Evolutionary conservation across 92 coral and sea anemone species (phyloP).

Genomic region (Palythoa grandis): DNA sequence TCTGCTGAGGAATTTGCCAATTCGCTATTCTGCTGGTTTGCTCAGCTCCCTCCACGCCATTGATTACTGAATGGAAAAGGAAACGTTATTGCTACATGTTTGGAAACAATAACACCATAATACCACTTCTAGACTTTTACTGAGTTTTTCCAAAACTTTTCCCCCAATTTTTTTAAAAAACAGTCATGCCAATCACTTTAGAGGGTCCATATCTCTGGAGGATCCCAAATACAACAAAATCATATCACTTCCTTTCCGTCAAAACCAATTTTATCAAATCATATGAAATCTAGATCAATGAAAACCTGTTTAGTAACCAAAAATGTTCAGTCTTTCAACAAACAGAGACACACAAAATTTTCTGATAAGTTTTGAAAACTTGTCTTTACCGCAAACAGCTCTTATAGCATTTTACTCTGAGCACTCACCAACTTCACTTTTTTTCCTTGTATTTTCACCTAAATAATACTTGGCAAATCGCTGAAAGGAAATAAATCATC

Average conservation of each 20-base stretch:
- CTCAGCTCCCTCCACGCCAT: constrained; percentile 45
- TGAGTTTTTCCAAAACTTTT: too few species aligned
- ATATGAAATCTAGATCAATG: background rate
- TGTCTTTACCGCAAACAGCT: too few species aligned
- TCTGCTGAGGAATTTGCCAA: constrained; percentile 71
- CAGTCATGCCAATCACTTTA: too few species aligned
- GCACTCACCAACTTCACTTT: constrained; percentile 37
- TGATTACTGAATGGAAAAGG: constrained; percentile 44
- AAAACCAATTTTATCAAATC: background rate
- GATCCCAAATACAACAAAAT: too few species aligned
- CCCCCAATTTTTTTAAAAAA: too few species aligned
- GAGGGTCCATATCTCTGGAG: too few species aligned
- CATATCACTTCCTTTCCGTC: too few species aligned
- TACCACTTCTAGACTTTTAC: too few species aligned
- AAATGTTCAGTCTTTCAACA: background rate
- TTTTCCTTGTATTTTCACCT: constrained; percentile 42
- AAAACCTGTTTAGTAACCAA: background rate
- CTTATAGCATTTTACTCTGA: background rate
- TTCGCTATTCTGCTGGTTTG: constrained; percentile 81
- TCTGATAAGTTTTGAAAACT: too few species aligned
- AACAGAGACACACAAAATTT: background rate
- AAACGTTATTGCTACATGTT: background rate
- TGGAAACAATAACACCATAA: too few species aligned
- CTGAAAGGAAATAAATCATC: constrained; percentile 41
- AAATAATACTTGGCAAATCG: constrained; percentile 82